Evolutionary conservation across 2,888 invertebrate species (phyloP), one percentile per base, ranked within the genome.

Genomic region (Psylliodes chrysocephalus): DNA sequence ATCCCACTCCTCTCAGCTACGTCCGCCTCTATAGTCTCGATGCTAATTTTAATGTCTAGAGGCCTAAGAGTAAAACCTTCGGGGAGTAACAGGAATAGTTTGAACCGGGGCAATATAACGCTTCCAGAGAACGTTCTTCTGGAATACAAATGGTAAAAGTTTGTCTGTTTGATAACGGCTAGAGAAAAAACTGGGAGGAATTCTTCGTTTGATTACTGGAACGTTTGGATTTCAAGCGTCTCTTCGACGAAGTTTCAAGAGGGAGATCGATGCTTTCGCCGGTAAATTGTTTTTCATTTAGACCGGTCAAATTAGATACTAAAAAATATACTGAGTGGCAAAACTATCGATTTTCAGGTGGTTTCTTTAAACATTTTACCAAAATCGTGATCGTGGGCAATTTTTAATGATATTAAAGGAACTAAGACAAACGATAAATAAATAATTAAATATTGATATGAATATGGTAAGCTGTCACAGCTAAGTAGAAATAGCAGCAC

Each of bases 111-210:
- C 63, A 57, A 52, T 57, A 57, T 63, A 57, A 57, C 57, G 63
- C 57, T 63, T 47, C 40, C 25, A 42, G 57, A 35, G 47, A 38
- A 44, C 51, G 57, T 56, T 46, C 56, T 52, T 57, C 25, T 51
- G 38, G 63, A 63, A 63, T 63, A 63, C 63, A 57, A 63, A 63
- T 63, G 57, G 22, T 35, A 18, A 52, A 63, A 63, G 38, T 63
- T 63, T 57, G 44, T 57, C 35, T 40, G 57, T 60, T 63, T 57
- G 63, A 52, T 59, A 53, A 59, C 42, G 28, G 51, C 17, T 40
- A 33, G 47, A 56, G 54, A 19, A 42, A 18, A 33, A 30, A 18
- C 30, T 30, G 30, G 17, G 51, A 57, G 53, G 35, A 57, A 57
- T 56, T 57, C 63, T 63, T 44, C 44, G 52, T 2, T 46, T 44